Conservation (phyloP, 2,888 invertebrate species). For the Aleiodes testaceus region DNA sequence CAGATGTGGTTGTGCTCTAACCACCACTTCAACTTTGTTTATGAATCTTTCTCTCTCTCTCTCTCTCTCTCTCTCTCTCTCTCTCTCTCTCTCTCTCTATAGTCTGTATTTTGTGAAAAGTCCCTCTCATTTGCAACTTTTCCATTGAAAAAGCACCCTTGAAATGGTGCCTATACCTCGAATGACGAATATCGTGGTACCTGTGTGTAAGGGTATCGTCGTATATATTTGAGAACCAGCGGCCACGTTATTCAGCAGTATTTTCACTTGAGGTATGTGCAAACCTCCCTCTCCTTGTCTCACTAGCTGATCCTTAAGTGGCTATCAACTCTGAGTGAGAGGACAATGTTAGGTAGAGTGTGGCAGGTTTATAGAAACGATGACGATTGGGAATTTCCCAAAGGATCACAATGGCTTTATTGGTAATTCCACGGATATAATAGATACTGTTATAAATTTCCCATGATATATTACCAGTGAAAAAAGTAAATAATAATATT, state of each 20-base stretch:
- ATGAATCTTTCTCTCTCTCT: too few species aligned
- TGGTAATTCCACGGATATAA: not conserved
- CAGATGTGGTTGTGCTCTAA: slow-evolving; percentile 55
- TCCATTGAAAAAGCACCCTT: not conserved
- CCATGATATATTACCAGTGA: too few species aligned
- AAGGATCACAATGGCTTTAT: slow-evolving; percentile 12
- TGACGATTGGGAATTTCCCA: slow-evolving; percentile 13
- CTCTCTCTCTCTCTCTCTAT: too few species aligned
- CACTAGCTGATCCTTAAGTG: too few species aligned
- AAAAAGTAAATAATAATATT: too few species aligned
- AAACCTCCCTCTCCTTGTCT: slow-evolving; percentile 1
- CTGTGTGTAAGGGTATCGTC: slow-evolving; percentile 5
- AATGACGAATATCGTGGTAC: slow-evolving; percentile 14
- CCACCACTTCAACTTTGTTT: too few species aligned
- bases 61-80: too few species aligned
- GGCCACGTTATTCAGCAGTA: slow-evolving; percentile 1
- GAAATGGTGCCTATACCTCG: not conserved
- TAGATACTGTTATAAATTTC: slow-evolving; percentile 4
- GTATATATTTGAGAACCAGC: slow-evolving; percentile 9
- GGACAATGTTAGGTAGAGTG: not conserved
- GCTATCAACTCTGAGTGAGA: not conserved
- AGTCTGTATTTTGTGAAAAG: too few species aligned
- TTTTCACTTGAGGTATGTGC: not conserved
- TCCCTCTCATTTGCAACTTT: slow-evolving; percentile 7
- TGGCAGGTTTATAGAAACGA: slow-evolving; percentile 16